Evolutionary conservation across 1,140 invertebrate species (phyloP).

Genomic region (Musca vetustissima): DNA sequence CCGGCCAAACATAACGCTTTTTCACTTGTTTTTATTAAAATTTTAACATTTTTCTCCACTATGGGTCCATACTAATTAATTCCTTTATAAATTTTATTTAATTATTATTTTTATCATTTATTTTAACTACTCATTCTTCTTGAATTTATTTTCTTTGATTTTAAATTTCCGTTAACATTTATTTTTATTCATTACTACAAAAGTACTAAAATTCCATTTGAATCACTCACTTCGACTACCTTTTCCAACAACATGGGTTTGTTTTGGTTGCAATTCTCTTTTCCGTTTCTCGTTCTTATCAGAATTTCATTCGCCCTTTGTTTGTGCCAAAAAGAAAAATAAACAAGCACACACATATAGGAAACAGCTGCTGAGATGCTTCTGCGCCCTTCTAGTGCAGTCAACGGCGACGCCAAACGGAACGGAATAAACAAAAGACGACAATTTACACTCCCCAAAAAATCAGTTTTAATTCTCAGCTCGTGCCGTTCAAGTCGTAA

Average conservation of each 20-base stretch:
- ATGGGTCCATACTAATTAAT: too few relatives aligned
- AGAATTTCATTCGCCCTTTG: neutral
- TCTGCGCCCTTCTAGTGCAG: slow-evolving; percentile 1
- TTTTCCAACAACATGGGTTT: neutral
- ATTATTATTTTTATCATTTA: too few relatives aligned
- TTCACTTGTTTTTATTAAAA: too few relatives aligned
- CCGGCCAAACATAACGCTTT: too few relatives aligned
- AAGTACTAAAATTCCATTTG: neutral
- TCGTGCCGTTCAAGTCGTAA: neutral
- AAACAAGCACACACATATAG: too few relatives aligned
- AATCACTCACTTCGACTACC: neutral
- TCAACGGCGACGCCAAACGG: neutral
- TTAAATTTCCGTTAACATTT: too few relatives aligned
- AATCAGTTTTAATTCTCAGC: slow-evolving; percentile 19
- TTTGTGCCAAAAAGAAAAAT: slow-evolving; percentile 4
- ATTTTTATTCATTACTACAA: neutral
- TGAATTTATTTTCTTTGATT: too few relatives aligned
- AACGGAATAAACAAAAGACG: slow-evolving; percentile 16
- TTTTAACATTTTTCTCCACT: too few relatives aligned
- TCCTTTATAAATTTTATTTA: too few relatives aligned
- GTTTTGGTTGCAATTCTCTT: neutral
- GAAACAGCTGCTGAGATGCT: neutral
- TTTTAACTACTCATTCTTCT: too few relatives aligned
- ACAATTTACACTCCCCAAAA: slow-evolving; percentile 11
- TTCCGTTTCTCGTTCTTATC: slow-evolving; percentile 3